phyloP scores from a whole-genome alignment of 1,140 invertebrate genomes.

The Zeugodacus cucurbitae region DNA sequence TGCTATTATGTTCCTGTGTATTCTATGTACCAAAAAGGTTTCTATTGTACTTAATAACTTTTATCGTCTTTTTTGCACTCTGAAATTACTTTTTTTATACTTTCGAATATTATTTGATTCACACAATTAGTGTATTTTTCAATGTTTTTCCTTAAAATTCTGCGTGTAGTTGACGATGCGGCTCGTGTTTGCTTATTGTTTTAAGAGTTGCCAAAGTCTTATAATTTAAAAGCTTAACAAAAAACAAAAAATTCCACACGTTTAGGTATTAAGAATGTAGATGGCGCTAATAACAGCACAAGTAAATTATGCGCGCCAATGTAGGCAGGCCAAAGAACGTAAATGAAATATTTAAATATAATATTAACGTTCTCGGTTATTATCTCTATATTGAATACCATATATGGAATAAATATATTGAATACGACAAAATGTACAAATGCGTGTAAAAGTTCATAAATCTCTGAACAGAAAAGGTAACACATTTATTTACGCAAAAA shows the following conservation, averaged over 20 bases:
- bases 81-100: not conserved
- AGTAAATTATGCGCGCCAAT: no score
- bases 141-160: not conserved
- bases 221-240: no score
- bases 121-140: not conserved
- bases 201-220: not conserved
- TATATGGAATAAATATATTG: no score
- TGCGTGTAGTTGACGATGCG: not conserved
- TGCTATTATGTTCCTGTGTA: not conserved
- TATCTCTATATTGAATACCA: no score
- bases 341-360: no score
- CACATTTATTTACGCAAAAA: no score
- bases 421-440: no score
- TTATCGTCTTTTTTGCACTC: not conserved
- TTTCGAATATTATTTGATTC: not conserved
- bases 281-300: not conserved
- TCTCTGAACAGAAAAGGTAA: no score
- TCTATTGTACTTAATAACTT: not conserved
- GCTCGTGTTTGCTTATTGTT: constrained; percentile 33
- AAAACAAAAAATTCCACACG: not conserved
- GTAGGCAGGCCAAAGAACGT: no score
- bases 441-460: no score
- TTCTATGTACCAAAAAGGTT: not conserved
- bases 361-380: no score
- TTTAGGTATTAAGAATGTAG: not conserved